These are phyloP conservation scores for Drosophila nebulosa DNA, from an alignment of 1,140 invertebrate species.

Conservation along the genomic window DNA sequence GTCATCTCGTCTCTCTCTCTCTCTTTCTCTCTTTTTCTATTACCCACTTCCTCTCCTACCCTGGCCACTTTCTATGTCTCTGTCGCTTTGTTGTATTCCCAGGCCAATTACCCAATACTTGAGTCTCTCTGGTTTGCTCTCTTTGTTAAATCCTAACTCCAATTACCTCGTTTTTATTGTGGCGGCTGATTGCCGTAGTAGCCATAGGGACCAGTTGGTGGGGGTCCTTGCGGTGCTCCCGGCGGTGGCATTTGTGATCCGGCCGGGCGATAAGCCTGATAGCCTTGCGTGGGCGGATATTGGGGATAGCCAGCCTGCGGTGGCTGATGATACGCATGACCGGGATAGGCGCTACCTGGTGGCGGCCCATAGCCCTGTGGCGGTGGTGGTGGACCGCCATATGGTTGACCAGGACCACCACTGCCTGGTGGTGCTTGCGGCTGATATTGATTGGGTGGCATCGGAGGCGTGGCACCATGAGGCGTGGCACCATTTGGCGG, in stretches of 20 bases:
- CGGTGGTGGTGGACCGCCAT: slow-evolving; percentile 69
- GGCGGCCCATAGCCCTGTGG: slow-evolving; percentile 74
- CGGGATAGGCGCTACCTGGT: slow-evolving; percentile 71
- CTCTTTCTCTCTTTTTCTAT: background rate
- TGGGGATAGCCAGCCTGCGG: slow-evolving; percentile 72
- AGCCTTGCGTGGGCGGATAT: slow-evolving; percentile 76
- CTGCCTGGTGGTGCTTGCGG: slow-evolving; percentile 56
- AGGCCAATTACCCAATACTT: background rate
- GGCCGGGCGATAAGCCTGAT: slow-evolving; percentile 71
- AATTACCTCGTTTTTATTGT: slow-evolving; percentile 47
- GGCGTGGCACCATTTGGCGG: no score
- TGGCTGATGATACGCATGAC: slow-evolving; percentile 77
- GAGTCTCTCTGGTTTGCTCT: slow-evolving; percentile 1
- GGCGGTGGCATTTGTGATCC: slow-evolving; percentile 80
- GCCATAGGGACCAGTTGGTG: slow-evolving; percentile 78
- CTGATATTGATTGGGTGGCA: slow-evolving; percentile 77
- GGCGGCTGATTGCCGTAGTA: slow-evolving; percentile 76
- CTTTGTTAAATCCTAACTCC: background rate
- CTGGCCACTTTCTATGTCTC: background rate
- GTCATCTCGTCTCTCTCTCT: background rate
- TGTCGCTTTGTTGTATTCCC: background rate
- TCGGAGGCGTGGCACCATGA: slow-evolving; percentile 66
- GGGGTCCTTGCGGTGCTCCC: slow-evolving; percentile 74
- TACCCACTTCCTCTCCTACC: no score
- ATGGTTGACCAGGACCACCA: slow-evolving; percentile 61